A percentile compares a stretch with the other conserved stretches of the same genome.
Conservation (phyloP, 2,113 vertebrate species). For the Salvator merianae region DNA sequence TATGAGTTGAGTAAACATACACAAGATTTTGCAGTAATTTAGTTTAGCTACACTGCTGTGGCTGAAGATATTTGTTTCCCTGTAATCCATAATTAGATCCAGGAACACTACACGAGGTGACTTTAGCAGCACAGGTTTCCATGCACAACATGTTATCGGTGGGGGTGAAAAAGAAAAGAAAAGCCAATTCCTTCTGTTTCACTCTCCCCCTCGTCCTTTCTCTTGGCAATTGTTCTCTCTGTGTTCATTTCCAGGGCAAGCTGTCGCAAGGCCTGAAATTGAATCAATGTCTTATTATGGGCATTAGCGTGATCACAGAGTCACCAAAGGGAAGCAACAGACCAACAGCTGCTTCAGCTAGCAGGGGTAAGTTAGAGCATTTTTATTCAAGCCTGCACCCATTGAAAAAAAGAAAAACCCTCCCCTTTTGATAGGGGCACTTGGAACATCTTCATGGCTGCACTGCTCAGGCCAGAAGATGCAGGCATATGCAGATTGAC, state of each 20-base stretch:
- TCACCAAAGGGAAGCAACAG: not conserved
- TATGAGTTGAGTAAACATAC: no score
- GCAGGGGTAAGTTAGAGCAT: not conserved
- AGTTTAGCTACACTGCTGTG: not conserved
- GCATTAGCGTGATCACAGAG: not conserved
- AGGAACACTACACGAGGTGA: not conserved
- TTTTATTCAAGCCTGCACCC: not conserved
- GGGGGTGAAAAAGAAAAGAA: not conserved
- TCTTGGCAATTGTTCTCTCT: not conserved
- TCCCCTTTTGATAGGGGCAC: no score
- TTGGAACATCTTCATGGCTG: not conserved
- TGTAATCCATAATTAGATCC: not conserved
- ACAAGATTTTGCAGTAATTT: not conserved
- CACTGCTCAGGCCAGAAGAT: no score
- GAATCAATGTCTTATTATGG: not conserved
- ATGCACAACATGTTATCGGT: fast-evolving
- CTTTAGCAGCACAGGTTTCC: not conserved
- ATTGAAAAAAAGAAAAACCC: not conserved
- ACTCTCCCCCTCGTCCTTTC: not conserved
- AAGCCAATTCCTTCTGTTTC: not conserved
- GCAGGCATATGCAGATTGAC: not conserved
- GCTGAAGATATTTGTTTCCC: not conserved
- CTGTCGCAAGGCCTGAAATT: not conserved
- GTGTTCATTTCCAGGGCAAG: not conserved
- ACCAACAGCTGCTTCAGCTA: not conserved